Conservation (phyloP, 2,888 invertebrate genomes). For the Plagiodera versicolora region DNA sequence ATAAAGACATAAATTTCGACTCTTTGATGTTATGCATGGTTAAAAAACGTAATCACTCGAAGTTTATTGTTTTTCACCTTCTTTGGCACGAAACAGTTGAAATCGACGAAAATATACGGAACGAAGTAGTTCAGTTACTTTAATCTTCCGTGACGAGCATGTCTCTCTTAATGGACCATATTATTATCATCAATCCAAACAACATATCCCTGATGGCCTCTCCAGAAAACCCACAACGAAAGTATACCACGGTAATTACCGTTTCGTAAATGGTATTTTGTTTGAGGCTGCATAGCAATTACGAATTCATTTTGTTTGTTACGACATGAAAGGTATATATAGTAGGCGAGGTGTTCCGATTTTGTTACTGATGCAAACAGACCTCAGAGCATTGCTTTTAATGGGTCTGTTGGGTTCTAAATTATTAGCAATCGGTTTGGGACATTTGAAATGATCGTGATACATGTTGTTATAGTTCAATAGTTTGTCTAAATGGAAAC, state of each 20-base stretch:
- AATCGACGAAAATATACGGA: no score
- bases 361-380: background rate
- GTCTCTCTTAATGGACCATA: background rate
- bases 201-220: background rate
- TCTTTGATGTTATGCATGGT: no score
- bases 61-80: no score
- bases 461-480: no score
- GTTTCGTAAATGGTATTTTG: background rate
- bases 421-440: no score
- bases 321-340: background rate
- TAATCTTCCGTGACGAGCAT: background rate
- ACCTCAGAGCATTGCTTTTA: background rate
- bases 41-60: no score
- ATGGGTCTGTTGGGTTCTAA: no score
- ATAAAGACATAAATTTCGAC: no score
- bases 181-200: background rate
- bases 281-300: background rate
- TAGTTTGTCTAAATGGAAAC: no score
- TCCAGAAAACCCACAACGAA: background rate
- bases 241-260: background rate
- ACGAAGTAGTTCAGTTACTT: background rate
- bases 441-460: no score
- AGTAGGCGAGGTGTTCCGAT: background rate
- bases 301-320: background rate
- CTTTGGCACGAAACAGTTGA: no score